phyloP scores from a whole-genome alignment of 2,888 invertebrate species.

The Allygus modestus region DNA sequence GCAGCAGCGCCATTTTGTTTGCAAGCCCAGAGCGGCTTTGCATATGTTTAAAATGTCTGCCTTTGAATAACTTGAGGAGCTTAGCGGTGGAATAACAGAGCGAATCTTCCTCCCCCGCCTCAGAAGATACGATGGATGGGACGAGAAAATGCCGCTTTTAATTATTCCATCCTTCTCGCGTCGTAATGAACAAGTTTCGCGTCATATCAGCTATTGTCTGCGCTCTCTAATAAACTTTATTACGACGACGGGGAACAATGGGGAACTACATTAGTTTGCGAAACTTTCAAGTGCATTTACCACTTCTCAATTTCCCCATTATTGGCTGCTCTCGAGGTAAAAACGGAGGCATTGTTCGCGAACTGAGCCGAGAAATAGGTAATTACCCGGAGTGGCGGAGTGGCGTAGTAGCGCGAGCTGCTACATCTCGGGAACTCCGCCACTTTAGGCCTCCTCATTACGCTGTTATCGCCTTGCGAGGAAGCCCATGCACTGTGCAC shows the following conservation, averaged over 20 bases:
- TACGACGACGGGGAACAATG: conserved; percentile 38
- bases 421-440: conserved; percentile 45
- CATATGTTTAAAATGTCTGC: conserved; percentile 69
- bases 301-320: conserved; percentile 59
- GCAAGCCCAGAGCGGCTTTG: conserved; percentile 68
- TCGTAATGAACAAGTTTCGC: conserved; percentile 61
- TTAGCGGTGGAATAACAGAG: conserved; percentile 67
- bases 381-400: conserved; percentile 20
- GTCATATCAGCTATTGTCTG: conserved; percentile 56
- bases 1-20: conserved; percentile 64
- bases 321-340: conserved; percentile 36
- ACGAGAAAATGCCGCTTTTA: conserved; percentile 53
- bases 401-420: background rate
- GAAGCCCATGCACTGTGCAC: no score
- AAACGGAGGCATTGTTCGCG: conserved; percentile 42
- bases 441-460: conserved; percentile 55
- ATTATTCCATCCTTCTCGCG: conserved; percentile 36
- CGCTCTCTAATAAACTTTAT: conserved; percentile 57
- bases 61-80: conserved; percentile 70
- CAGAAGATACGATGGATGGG: conserved; percentile 43
- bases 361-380: conserved; percentile 26
- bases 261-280: conserved; percentile 54
- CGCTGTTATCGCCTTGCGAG: background rate
- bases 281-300: conserved; percentile 57
- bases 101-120: conserved; percentile 48